Conservation (phyloP, 2,797 vertebrate genomes). For the Sparus aurata region DNA sequence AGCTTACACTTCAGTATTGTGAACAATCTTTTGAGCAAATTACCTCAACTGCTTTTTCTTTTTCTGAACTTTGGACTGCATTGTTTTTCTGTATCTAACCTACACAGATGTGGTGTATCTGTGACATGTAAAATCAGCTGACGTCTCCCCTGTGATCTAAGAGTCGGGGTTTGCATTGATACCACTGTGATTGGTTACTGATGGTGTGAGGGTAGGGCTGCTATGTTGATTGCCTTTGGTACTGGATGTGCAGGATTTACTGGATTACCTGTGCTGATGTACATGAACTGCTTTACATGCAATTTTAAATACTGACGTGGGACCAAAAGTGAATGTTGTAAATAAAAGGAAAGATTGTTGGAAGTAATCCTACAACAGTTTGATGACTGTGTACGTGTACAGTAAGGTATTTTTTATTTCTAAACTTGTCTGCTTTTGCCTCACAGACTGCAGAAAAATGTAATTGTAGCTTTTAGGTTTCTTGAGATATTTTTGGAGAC, state of each 20-base stretch:
- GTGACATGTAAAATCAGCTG: neutral
- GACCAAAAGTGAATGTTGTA: conserved; percentile 61
- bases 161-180: conserved; percentile 24
- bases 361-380: neutral
- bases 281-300: conserved; percentile 14
- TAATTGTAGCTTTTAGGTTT: conserved; percentile 44
- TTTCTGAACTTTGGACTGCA: neutral
- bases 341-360: conserved; percentile 66
- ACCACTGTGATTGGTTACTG: conserved; percentile 50
- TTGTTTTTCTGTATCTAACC: conserved; percentile 4
- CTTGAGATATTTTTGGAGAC: conserved; percentile 23
- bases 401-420: conserved; percentile 32
- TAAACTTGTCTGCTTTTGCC: conserved; percentile 21
- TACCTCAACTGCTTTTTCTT: conserved; percentile 44
- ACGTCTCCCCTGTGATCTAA: neutral
- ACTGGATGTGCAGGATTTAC: conserved; percentile 22
- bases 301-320: conserved; percentile 51
- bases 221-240: conserved; percentile 32
- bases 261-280: conserved; percentile 28
- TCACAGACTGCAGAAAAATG: conserved; percentile 21
- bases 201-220: conserved; percentile 39
- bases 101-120: neutral
- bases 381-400: neutral
- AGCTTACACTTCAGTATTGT: conserved; percentile 1
- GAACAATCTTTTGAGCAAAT: conserved; percentile 30